A percentile compares a stretch with the other conserved stretches of the same genome.
These are phyloP conservation scores for Dusona sp. DNA, from an alignment of 2,888 invertebrate genomes.

Conservation along the genomic window DNA sequence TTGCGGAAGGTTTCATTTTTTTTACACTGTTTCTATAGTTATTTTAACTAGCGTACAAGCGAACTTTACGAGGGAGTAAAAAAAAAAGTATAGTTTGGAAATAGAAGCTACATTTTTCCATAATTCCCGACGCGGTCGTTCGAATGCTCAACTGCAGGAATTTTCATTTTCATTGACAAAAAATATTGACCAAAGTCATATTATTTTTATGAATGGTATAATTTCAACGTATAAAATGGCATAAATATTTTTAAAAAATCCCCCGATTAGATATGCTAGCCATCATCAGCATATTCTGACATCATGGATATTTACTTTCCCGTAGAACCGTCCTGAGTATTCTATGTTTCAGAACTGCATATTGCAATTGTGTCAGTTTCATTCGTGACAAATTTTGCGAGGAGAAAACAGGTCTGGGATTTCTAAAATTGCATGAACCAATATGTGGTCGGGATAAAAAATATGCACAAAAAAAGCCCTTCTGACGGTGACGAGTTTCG, in stretches of 20 bases:
- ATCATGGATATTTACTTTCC: neutral
- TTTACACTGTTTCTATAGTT: neutral
- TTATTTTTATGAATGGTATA: neutral
- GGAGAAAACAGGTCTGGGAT: neutral
- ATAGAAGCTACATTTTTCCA: neutral
- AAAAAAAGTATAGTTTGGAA: neutral
- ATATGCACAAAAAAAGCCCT: too few species aligned
- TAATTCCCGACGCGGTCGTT: neutral
- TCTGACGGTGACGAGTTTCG: too few species aligned
- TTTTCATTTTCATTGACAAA: neutral
- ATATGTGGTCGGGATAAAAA: neutral
- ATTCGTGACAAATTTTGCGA: neutral
- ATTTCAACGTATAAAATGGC: too few species aligned
- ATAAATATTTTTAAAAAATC: neutral
- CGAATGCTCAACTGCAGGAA: neutral
- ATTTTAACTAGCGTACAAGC: neutral
- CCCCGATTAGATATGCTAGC: too few species aligned
- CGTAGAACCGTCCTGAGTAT: too few species aligned
- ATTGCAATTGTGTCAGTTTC: neutral
- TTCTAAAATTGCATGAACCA: neutral
- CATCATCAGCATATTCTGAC: too few species aligned
- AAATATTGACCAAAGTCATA: neutral
- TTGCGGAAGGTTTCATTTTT: neutral
- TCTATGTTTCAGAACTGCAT: neutral
- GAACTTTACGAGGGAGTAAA: neutral